Evolutionary conservation across 2,113 vertebrate genomes (phyloP), one percentile per base, ranked within the genome.

Genomic region (Pelvicachromis taeniatus): DNA sequence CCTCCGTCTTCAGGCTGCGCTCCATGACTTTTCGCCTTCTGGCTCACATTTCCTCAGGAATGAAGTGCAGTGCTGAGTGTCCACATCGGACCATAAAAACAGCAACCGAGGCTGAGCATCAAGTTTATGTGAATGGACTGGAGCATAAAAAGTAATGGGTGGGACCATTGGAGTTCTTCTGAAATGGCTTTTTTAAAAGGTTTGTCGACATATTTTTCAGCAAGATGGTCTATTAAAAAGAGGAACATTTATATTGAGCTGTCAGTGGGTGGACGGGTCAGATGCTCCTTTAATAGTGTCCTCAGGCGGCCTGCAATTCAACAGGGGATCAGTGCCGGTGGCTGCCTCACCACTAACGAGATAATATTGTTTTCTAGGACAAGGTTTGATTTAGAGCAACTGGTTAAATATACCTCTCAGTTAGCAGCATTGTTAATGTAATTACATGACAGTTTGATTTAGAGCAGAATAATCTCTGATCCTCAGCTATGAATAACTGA

Each of bases 61-160:
- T 87, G 90, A 91, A 91, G 92, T 91, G 90, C 90, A 77, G 77
- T 21, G 88, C 91, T 31, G 85, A 92, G 88, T 86, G 91, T 95
- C 95, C 94, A 93, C 84, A 83, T 79, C 80, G 82, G 52, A 88
- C 93, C 92, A 92, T 95, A 94, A 95, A 96, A 94, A 90, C 90
- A 90, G 93, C 94, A 89, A 85, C 91, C 78, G 86, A 91, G 90
- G 91, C 93, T 92, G 94, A 94, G 85, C 91, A 90, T 91, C 90
- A 87, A 91, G 86, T 95, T 93, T 94, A 93, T 95, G 94, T 92
- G 93, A 95, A 94, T 82, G 84, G 92, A 92, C 90, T 84, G 87
- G 80, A 91, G 90, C 94, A 93, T 95, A 93, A 95, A 95, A 95
- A 93, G 90, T 94, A 95, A 95, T 95, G 92, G 91, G 82, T 91